Evolutionary conservation across 2,113 vertebrate genomes (phyloP), one percentile per base, ranked within the genome.

Genomic region (Pachyramphus minor): DNA sequence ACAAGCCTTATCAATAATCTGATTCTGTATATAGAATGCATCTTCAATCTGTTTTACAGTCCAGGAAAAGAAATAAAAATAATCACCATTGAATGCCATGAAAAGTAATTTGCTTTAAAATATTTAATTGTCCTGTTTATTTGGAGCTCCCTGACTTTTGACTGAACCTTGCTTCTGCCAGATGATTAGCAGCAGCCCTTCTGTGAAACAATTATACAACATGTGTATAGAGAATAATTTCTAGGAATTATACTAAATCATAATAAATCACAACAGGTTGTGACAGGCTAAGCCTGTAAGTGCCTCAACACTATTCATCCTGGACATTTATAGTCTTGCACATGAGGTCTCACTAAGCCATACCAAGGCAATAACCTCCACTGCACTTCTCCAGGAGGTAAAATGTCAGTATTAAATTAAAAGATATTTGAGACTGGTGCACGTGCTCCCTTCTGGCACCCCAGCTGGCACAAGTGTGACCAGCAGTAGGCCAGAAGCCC

Each of bases 221-320:
- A 17, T 4, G 11, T 31, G 30, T 33, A 79, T 16, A 25, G 52
- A 64, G 60, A 81, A 90, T 23, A 86, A 68, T 81, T 89, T 95
- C 80, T 95, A 97, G 73, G 91, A 88, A 92, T 72, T 75, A 14
- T 23, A 92, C 72, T 75, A 90, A 93, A 89, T 42, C 41, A 37
- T n/a, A 72, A 81, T 72, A 93, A 95, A 89, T 90, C 90, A 88
- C 79, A 78, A 68, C 60, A 82, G 44, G 49, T 42, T 87, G 72
- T 84, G 80, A 89, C 90, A 93, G 73, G 58, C 60, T 39, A 4
- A 33, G 33, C 49, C 30, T 50, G 31, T 84, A 56, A 90, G 73
- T n/a, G 44, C 55, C 69, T 67, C 64, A 71, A 15, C 28, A 2
- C 25, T 14, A n/a, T 47, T 90, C 53, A 56, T 13, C 76, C 74